These are phyloP conservation scores for Onthophagus sagittarius DNA, from an alignment of 2,888 invertebrate genomes.

Conservation along the genomic window DNA sequence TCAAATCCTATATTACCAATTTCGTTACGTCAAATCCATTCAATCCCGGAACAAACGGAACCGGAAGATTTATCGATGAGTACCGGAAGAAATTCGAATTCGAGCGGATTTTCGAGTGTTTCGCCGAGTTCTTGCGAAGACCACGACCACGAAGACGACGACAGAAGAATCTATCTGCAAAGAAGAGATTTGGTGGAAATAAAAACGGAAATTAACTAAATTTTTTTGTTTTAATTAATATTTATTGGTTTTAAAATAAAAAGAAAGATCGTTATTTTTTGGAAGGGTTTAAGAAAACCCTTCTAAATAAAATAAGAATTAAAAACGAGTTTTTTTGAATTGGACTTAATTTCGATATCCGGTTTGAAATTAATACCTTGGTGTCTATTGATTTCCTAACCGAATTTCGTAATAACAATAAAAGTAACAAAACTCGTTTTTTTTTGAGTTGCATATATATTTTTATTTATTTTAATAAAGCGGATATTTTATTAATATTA, in stretches of 20 bases:
- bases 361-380: neutral
- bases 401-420: neutral
- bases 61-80: conserved; percentile 85
- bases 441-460: neutral
- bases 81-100: conserved; percentile 52
- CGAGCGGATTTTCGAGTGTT: conserved; percentile 43
- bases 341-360: neutral
- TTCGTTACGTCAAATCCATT: conserved; percentile 29
- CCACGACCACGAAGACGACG: conserved; percentile 52
- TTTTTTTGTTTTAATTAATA: neutral
- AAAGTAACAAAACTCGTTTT: neutral
- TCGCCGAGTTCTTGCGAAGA: conserved; percentile 50
- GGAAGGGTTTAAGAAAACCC: neutral
- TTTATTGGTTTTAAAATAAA: neutral
- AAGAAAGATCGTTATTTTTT: too few relatives aligned
- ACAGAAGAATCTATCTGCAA: neutral
- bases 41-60: conserved; percentile 80
- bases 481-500: neutral
- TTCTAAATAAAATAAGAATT: neutral
- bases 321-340: neutral
- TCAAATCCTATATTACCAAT: conserved; percentile 44
- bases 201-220: neutral
- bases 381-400: neutral
- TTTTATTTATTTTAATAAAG: neutral
- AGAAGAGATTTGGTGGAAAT: neutral